Evolutionary conservation across 2,888 invertebrate species (phyloP).

Genomic region (Syrphus vitripennis): DNA sequence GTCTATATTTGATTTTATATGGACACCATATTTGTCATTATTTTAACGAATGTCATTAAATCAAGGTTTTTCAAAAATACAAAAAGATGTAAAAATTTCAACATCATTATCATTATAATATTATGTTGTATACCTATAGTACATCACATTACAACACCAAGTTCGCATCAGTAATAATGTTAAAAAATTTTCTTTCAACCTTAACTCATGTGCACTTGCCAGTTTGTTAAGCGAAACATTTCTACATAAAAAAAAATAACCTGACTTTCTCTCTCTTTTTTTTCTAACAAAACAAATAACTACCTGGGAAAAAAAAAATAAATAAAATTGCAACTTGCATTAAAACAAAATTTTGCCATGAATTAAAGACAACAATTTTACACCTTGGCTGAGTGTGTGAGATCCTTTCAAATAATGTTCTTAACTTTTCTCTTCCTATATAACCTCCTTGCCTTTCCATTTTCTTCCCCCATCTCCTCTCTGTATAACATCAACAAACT

Average conservation of each 20-base stretch:
- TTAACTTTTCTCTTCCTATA: conserved; percentile 4
- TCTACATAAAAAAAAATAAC: background rate
- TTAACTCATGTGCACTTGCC: conserved; percentile 3
- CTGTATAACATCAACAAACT: background rate
- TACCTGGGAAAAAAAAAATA: background rate
- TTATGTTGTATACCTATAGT: too few relatives aligned
- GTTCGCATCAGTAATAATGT: background rate
- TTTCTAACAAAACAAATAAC: background rate
- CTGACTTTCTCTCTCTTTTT: conserved; percentile 6
- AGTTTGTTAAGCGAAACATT: background rate
- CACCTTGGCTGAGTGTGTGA: conserved; percentile 14
- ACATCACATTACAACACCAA: background rate
- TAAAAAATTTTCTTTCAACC: background rate
- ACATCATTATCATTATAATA: background rate
- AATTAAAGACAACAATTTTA: conserved; percentile 30
- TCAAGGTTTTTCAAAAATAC: background rate
- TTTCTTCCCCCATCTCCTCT: background rate
- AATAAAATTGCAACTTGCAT: conserved; percentile 5
- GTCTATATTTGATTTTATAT: too few relatives aligned
- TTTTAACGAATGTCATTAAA: conserved; percentile 19
- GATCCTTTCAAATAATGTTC: conserved; percentile 24
- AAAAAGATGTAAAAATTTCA: background rate
- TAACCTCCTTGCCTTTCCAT: background rate
- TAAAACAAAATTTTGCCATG: conserved; percentile 16
- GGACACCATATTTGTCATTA: background rate